phyloP scores from a whole-genome alignment of 37 sponge, comb jelly and placozoan genomes.

The Sycon ciliatum region DNA sequence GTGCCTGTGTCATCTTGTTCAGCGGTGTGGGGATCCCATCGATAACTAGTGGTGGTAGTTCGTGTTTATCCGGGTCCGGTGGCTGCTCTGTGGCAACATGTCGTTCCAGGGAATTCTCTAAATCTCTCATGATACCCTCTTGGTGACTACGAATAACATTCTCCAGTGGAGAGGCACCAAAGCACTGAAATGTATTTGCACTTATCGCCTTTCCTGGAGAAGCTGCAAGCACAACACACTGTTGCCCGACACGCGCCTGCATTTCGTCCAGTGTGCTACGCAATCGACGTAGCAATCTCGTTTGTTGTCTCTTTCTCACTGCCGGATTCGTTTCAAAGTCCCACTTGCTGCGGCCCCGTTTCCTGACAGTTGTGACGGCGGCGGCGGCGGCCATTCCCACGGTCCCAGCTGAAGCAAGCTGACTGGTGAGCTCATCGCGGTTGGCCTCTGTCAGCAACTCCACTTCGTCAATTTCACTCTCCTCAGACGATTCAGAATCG shows the following conservation, averaged over 20 bases:
- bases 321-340: slow-evolving; percentile 80
- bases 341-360: slow-evolving; percentile 25
- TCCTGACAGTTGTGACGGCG: slow-evolving; percentile 50
- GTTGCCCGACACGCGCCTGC: slow-evolving; percentile 78
- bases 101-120: background rate
- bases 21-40: slow-evolving; percentile 90
- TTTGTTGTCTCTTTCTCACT: slow-evolving; percentile 63
- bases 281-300: slow-evolving; percentile 58
- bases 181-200: slow-evolving; percentile 29
- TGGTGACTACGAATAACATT: slow-evolving; percentile 16
- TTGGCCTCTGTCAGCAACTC: background rate
- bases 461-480: too few relatives aligned
- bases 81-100: background rate
- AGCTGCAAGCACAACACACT: slow-evolving; percentile 64
- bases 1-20: slow-evolving; percentile 87
- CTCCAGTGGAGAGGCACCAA: slow-evolving; percentile 57
- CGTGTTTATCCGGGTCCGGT: slow-evolving; percentile 28
- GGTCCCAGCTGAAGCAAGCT: slow-evolving; percentile 62
- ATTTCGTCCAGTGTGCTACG: slow-evolving; percentile 67
- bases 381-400: slow-evolving; percentile 81
- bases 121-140: slow-evolving; percentile 23
- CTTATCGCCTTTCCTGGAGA: slow-evolving; percentile 52
- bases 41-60: slow-evolving; percentile 74
- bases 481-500: too few relatives aligned
- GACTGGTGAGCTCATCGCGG: slow-evolving; percentile 45